Conservation (phyloP, 2,113 vertebrate genomes). For the Columba livia region DNA sequence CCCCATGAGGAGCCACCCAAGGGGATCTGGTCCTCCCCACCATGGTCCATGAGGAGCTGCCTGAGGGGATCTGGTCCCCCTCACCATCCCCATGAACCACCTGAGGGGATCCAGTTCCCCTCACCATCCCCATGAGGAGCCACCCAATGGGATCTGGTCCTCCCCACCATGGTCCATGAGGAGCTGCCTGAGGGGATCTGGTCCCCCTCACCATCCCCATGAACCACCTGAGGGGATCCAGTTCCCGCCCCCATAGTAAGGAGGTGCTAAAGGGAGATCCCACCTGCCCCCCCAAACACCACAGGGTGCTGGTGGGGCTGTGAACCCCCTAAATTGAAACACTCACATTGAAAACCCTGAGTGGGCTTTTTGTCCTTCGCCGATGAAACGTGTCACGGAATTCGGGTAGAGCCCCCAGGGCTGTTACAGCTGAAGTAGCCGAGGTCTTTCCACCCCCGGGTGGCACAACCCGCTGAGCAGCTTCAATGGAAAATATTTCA, state of each 20-base stretch:
- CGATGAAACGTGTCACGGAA: background rate
- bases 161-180: no score
- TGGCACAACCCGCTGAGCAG: background rate
- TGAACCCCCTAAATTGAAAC: background rate
- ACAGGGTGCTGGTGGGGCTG: no score
- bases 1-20: no score
- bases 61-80: no score
- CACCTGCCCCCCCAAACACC: rapidly evolving
- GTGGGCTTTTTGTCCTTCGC: background rate
- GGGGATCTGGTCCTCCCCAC: no score
- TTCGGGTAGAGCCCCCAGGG: background rate
- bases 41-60: no score
- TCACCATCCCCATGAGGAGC: background rate
- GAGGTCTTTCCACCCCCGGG: background rate
- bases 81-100: no score
- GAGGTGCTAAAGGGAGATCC: background rate
- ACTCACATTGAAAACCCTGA: rapidly evolving
- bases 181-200: no score
- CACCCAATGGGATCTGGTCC: no score
- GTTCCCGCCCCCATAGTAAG: background rate
- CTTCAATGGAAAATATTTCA: background rate
- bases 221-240: no score
- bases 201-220: no score
- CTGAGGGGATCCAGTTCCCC: no score
- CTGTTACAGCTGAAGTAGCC: background rate